Conservation (phyloP, 2,888 invertebrate genomes). For the Athrips mouffetella region DNA sequence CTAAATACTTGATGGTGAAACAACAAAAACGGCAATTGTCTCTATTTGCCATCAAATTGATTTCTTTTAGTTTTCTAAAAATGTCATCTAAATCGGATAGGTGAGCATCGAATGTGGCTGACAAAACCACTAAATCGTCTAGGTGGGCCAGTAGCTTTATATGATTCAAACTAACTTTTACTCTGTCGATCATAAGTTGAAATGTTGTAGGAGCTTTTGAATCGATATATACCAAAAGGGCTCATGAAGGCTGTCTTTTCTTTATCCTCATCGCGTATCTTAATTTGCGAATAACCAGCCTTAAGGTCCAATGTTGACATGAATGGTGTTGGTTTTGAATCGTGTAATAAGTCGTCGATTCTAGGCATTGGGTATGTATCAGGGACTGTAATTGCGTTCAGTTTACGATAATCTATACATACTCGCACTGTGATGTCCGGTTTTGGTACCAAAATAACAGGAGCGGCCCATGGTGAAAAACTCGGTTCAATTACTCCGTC, state of each 20-base stretch:
- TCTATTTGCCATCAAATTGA: conserved; percentile 21
- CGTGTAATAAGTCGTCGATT: conserved; percentile 43
- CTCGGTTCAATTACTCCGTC: conserved; percentile 38
- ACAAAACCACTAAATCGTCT: conserved; percentile 31
- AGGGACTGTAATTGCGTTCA: conserved; percentile 20
- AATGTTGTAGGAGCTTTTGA: conserved; percentile 30
- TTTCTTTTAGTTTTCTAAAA: conserved; percentile 24
- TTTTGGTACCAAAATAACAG: conserved; percentile 43
- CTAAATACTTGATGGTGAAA: conserved; percentile 25
- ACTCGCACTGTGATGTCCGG: conserved; percentile 33
- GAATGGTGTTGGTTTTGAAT: conserved; percentile 30
- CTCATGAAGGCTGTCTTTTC: conserved; percentile 40
- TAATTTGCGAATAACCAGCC: conserved; percentile 33
- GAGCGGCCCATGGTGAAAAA: conserved; percentile 39
- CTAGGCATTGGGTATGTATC: conserved; percentile 43
- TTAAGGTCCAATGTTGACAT: conserved; percentile 33
- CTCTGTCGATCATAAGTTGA: conserved; percentile 27
- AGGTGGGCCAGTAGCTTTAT: conserved; percentile 26
- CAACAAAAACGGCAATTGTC: conserved; percentile 28
- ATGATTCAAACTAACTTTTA: conserved; percentile 13
- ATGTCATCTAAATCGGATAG: conserved; percentile 25
- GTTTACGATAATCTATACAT: conserved; percentile 40
- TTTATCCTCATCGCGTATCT: conserved; percentile 30
- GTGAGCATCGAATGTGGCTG: conserved; percentile 25
- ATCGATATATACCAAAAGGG: conserved; percentile 38